Conservation (phyloP, 2,113 vertebrate species). For the Meles meles region DNA sequence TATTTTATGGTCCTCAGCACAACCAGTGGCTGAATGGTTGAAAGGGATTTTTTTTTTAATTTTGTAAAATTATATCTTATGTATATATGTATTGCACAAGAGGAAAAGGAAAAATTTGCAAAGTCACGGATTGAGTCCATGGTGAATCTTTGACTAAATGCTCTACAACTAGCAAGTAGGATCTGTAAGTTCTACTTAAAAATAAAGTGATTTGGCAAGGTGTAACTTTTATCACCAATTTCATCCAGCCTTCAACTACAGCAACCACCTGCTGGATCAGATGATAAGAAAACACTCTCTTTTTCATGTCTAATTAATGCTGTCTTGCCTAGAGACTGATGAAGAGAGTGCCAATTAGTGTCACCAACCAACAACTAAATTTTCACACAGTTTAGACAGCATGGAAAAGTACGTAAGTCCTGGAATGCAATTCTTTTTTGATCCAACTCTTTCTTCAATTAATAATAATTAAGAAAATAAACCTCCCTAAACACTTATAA, state of each 20-base stretch:
- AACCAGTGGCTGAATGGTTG: background rate
- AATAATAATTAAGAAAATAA: constrained; percentile 5
- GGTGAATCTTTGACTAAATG: background rate
- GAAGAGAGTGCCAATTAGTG: background rate
- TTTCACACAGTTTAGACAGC: constrained; percentile 5
- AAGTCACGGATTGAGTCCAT: background rate
- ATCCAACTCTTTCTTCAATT: background rate
- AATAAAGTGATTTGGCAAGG: background rate
- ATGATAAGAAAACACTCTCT: background rate
- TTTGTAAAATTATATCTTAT: background rate
- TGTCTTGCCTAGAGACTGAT: background rate
- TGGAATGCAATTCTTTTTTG: background rate
- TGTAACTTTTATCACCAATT: background rate
- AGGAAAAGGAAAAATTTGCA: background rate
- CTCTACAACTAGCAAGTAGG: background rate
- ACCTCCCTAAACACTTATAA: background rate
- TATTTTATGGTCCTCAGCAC: background rate
- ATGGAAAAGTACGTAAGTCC: background rate
- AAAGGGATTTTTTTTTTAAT: background rate
- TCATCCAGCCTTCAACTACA: background rate
- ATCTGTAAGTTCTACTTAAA: background rate
- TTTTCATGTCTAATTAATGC: constrained; percentile 31
- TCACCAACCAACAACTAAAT: background rate
- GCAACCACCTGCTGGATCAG: background rate
- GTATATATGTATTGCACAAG: background rate